Conservation (phyloP, 2,888 invertebrate genomes). For the Priocnemis perturbator region DNA sequence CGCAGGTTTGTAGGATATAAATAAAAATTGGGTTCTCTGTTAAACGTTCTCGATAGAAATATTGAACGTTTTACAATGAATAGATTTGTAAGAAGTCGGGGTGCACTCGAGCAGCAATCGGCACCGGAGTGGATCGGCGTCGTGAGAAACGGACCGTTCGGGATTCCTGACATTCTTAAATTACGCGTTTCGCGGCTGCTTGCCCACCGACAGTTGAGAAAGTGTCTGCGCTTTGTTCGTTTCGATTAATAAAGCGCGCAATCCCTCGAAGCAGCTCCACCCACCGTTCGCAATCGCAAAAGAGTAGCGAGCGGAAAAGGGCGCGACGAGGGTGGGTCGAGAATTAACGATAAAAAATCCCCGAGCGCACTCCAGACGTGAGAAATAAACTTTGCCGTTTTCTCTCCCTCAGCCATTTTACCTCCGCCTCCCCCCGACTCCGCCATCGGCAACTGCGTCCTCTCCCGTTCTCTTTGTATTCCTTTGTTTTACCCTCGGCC, state of each 20-base stretch:
- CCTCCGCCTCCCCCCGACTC: neutral
- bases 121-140: slow-evolving; percentile 3
- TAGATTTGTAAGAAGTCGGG: neutral
- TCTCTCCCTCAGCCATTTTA: slow-evolving; percentile 21
- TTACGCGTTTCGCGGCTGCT: slow-evolving; percentile 38
- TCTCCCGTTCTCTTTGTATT: slow-evolving; percentile 21
- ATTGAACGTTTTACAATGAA: neutral
- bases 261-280: slow-evolving; percentile 20
- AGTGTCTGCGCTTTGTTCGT: slow-evolving; percentile 23
- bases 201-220: slow-evolving; percentile 29
- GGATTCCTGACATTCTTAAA: slow-evolving; percentile 23
- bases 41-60: neutral
- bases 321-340: slow-evolving; percentile 20
- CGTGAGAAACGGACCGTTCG: slow-evolving; percentile 10
- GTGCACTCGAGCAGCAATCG: slow-evolving; percentile 3
- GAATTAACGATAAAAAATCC: slow-evolving; percentile 42
- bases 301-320: neutral
- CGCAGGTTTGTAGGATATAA: too few species aligned
- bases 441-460: neutral
- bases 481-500: slow-evolving; percentile 28
- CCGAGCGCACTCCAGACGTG: slow-evolving; percentile 21
- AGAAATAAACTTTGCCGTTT: slow-evolving; percentile 38
- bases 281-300: neutral
- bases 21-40: too few species aligned
- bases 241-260: slow-evolving; percentile 41